A percentile compares a stretch with the other conserved stretches of the same genome.
Evolutionary conservation across 2,888 invertebrate species (phyloP).

Genomic region (Perizoma affinitatum): DNA sequence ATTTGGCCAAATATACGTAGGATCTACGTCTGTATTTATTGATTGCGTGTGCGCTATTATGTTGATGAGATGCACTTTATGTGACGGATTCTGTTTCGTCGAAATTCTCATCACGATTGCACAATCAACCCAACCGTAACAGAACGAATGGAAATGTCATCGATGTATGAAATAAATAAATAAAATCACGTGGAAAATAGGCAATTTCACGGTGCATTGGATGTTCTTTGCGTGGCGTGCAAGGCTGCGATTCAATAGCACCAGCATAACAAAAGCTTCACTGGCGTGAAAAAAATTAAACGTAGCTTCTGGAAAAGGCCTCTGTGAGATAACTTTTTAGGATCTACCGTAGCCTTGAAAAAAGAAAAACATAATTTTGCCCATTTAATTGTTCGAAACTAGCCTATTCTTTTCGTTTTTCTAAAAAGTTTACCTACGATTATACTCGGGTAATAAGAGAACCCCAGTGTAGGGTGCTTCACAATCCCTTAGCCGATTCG

Average conservation of each 20-base stretch:
- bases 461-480: constrained; percentile 23
- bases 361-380: too few relatives aligned
- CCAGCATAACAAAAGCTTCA: constrained; percentile 69
- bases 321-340: constrained; percentile 18
- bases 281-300: constrained; percentile 69
- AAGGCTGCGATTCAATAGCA: constrained; percentile 55
- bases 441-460: constrained; percentile 18
- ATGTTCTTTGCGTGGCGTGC: constrained; percentile 73
- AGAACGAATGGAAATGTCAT: constrained; percentile 72
- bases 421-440: constrained; percentile 14
- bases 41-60: constrained; percentile 19
- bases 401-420: background rate
- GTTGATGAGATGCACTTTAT: too few relatives aligned
- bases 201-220: constrained; percentile 84
- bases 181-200: constrained; percentile 83
- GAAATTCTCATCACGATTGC: constrained; percentile 52
- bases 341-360: too few relatives aligned
- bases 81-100: constrained; percentile 40
- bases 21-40: too few relatives aligned
- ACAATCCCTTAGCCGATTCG: constrained; percentile 36
- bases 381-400: background rate
- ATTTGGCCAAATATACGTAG: too few relatives aligned
- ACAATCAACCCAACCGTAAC: constrained; percentile 56
- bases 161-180: constrained; percentile 81
- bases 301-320: constrained; percentile 39